Conservation (phyloP, 2,888 invertebrate genomes). For the Fragum whitleyi region DNA sequence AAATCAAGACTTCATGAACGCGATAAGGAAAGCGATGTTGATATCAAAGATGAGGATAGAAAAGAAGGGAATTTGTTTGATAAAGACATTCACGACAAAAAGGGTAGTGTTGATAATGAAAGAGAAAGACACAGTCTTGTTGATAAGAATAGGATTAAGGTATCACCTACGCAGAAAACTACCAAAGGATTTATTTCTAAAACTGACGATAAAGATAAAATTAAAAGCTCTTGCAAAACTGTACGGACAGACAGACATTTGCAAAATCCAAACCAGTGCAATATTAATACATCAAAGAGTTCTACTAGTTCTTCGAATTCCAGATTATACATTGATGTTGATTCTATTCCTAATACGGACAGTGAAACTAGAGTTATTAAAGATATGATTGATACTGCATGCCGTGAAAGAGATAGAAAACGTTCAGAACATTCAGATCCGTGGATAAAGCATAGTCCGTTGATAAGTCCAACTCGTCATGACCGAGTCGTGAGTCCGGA, state of each 20-base stretch:
- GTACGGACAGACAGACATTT: neutral
- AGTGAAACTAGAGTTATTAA: conserved; percentile 6
- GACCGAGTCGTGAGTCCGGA: conserved; percentile 47
- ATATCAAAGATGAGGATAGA: conserved; percentile 34
- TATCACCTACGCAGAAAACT: conserved; percentile 43
- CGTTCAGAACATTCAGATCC: neutral
- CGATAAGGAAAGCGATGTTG: conserved; percentile 17
- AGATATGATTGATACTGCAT: conserved; percentile 16
- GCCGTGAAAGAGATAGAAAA: conserved; percentile 23
- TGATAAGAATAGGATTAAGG: conserved; percentile 31
- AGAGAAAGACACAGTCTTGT: conserved; percentile 6
- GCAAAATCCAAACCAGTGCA: conserved; percentile 25
- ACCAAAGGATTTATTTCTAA: conserved; percentile 46
- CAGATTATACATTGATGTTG: neutral
- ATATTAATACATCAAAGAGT: conserved; percentile 12
- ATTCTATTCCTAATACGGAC: neutral
- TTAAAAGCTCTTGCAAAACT: conserved; percentile 49
- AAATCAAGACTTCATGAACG: conserved; percentile 25
- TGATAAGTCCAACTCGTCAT: conserved; percentile 46
- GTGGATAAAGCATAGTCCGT: neutral
- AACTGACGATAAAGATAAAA: conserved; percentile 57
- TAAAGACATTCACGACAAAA: neutral
- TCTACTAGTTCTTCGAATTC: conserved; percentile 17
- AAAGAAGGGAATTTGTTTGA: neutral
- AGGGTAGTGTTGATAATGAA: neutral